Conservation (phyloP, 2,113 vertebrate genomes). For the Xenopus borealis region DNA sequence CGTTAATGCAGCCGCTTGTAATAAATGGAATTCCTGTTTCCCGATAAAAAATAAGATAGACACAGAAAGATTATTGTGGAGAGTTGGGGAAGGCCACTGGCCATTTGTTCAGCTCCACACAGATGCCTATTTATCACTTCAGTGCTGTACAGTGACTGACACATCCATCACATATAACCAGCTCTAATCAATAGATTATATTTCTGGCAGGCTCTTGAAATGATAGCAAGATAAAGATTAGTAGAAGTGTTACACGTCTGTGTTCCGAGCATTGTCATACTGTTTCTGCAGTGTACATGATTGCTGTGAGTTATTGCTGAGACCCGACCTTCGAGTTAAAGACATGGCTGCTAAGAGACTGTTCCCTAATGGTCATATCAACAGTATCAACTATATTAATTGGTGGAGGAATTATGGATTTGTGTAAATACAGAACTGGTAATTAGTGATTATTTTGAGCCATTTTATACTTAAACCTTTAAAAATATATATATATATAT, state of each 20-base stretch:
- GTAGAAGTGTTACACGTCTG: neutral
- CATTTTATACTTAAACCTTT: no score
- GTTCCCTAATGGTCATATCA: no score
- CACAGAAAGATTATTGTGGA: conserved; percentile 50
- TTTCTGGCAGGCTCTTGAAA: conserved; percentile 33
- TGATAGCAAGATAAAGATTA: conserved; percentile 23
- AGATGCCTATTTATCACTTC: conserved; percentile 58
- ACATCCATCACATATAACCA: conserved; percentile 53
- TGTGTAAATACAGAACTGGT: no score
- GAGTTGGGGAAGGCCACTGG: conserved; percentile 8
- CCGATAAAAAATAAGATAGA: conserved; percentile 42
- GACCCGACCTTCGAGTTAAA: no score
- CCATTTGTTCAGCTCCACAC: conserved; percentile 45
- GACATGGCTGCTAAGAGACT: no score
- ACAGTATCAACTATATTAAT: no score
- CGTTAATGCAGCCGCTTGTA: conserved; percentile 30
- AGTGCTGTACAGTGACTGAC: conserved; percentile 52
- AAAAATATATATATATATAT: no score
- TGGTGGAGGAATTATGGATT: no score
- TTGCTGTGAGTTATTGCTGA: no score
- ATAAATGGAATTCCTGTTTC: conserved; percentile 47
- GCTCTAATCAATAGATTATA: conserved; percentile 42
- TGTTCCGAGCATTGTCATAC: neutral
- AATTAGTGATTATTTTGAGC: no score
- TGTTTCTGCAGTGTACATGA: no score